Percentiles rank a stretch among this genome's conserved stretches.
Evolutionary conservation across 2,888 invertebrate genomes (phyloP).

Genomic region (Leucophenga maculata): DNA sequence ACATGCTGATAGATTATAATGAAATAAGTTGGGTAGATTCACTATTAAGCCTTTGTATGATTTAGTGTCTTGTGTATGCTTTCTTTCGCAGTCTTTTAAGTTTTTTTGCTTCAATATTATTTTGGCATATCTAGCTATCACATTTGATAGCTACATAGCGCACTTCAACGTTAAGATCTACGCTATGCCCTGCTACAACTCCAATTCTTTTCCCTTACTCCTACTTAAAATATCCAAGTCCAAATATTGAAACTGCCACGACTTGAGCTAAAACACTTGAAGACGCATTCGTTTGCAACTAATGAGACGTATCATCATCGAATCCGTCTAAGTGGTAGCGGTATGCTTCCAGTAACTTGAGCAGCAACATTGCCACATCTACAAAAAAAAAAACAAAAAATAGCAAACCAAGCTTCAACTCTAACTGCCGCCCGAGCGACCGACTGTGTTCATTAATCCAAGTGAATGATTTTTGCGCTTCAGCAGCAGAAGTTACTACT

Average conservation of each 20-base stretch:
- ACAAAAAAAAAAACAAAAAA: slow-evolving; percentile 7
- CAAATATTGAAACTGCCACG: neutral
- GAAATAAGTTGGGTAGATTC: too few relatives aligned
- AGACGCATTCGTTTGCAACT: slow-evolving; percentile 66
- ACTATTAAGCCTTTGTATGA: too few relatives aligned
- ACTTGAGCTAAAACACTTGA: slow-evolving; percentile 53
- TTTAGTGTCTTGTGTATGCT: too few relatives aligned
- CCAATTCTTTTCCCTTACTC: too few relatives aligned
- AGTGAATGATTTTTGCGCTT: slow-evolving; percentile 67
- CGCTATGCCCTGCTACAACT: too few relatives aligned
- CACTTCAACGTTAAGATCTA: too few relatives aligned
- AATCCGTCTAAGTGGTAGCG: neutral
- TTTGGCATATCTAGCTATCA: too few relatives aligned
- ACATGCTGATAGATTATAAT: too few relatives aligned
- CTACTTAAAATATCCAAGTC: too few relatives aligned
- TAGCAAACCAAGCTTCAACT: slow-evolving; percentile 16
- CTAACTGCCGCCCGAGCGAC: slow-evolving; percentile 38
- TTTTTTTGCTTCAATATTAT: too few relatives aligned
- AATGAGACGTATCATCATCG: slow-evolving; percentile 68
- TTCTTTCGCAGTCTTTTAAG: too few relatives aligned
- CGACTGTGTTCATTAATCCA: slow-evolving; percentile 69
- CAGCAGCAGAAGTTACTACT: slow-evolving; percentile 63
- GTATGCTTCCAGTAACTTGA: neutral
- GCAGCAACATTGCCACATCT: slow-evolving; percentile 23
- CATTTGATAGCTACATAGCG: too few relatives aligned